Evolutionary conservation across 2,888 invertebrate genomes (phyloP), one percentile per base, ranked within the genome.

Genomic region (Drosophila pegasa): DNA sequence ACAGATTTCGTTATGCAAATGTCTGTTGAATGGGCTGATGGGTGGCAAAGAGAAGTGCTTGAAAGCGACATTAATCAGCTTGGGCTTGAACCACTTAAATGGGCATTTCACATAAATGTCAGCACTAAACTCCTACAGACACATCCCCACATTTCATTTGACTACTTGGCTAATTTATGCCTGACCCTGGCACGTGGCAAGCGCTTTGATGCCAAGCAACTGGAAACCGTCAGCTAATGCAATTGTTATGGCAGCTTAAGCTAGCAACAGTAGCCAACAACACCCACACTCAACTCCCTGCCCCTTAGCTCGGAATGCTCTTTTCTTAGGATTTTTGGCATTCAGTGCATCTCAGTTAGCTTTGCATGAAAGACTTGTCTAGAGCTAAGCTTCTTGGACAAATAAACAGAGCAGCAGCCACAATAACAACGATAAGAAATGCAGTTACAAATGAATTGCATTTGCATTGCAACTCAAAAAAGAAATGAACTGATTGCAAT

Each of bases 91-190:
- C 71, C 75, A 72, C 73, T 87, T 73, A 69, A 82, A 69, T 78
- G 73, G 69, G 48, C 71, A 70, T 85, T 76, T 76, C 76, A 55
- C 83, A 87, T 85, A 82, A 85, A 76, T 82, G 88, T 82, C 82
- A 85, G 79, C 83, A 82, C 80, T 69, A 86, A 85, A 82, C 71
- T 78, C 67, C 60, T 63, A 63, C 41, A 57, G 52, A 55, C 51
- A 60, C 56, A 57, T 31, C 69, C 45, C 50, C 16, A 55, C 38
- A 51, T 16, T 37, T 47, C 40, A 40, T 43, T 68, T 37, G 55
- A 55, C 57, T 38, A 47, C 48, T 62, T 77, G 73, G 78, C 67
- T 75, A 75, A 75, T 75, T 75, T 77, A 67, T 75, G 67, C 72
- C 58, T 62, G 41, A 40, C 37, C 45, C 37, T 48, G 78, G 58